Evolutionary conservation across 2,888 invertebrate species (phyloP).

Genomic region (Eucriotettix oculatus): DNA sequence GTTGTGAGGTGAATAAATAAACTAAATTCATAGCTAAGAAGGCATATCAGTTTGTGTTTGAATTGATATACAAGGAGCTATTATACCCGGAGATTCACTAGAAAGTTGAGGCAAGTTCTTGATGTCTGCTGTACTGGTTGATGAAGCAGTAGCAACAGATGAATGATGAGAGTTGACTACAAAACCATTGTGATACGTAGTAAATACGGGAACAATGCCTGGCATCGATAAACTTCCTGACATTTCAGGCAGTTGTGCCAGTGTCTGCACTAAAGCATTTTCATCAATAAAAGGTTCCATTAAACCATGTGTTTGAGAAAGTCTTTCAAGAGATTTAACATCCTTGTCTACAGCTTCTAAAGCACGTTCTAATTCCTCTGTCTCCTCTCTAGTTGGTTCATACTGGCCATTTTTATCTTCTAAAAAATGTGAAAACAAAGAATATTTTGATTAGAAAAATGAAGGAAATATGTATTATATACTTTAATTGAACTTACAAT

Average conservation of each 20-base stretch:
- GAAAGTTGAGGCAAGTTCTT: conserved; percentile 2
- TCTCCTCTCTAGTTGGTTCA: conserved; percentile 60
- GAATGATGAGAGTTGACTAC: conserved; percentile 3
- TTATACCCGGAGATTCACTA: conserved; percentile 1
- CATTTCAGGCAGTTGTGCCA: conserved; percentile 31
- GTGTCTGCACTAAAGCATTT: conserved; percentile 29
- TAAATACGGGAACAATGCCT: conserved; percentile 8
- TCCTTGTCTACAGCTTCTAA: conserved; percentile 61
- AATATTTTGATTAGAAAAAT: no score
- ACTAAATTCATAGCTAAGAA: conserved; percentile 5
- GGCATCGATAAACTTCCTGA: conserved; percentile 3
- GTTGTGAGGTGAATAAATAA: no score
- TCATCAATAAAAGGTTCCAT: conserved; percentile 46
- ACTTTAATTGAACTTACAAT: no score
- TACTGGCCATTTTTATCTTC: conserved; percentile 47
- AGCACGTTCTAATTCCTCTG: conserved; percentile 75
- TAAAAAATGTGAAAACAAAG: no score
- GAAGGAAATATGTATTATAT: no score
- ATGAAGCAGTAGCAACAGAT: background rate
- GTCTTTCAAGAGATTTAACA: conserved; percentile 50
- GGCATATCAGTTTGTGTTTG: conserved; percentile 11
- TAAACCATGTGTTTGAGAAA: conserved; percentile 40
- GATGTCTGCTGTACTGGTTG: background rate
- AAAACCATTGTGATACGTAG: conserved; percentile 9
- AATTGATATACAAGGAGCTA: conserved; percentile 7